phyloP scores from a whole-genome alignment of 92 coral and sea anemone species.

The Parazoanthus darwini region DNA sequence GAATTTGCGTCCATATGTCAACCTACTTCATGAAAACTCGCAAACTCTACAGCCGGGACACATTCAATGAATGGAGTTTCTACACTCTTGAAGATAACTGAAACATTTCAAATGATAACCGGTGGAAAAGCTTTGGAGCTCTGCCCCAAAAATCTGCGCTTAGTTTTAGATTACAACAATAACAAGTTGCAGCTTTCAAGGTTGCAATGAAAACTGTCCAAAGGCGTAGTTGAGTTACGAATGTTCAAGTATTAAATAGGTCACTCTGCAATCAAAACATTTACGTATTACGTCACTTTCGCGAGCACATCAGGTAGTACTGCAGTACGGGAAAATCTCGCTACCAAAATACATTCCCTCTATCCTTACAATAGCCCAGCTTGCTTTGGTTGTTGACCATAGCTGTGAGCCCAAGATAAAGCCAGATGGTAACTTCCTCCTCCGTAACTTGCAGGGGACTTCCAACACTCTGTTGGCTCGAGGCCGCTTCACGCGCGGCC shows the following conservation, averaged over 20 bases:
- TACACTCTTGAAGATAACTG: too few relatives aligned
- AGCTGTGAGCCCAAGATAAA: constrained; percentile 85
- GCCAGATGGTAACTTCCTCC: constrained; percentile 73
- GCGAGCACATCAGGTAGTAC: neutral
- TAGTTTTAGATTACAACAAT: neutral
- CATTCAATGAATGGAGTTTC: too few relatives aligned
- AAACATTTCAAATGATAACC: too few relatives aligned
- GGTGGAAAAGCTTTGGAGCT: neutral
- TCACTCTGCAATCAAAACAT: neutral
- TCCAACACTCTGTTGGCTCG: constrained; percentile 44
- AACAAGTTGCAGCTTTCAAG: neutral
- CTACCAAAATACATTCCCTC: constrained; percentile 79
- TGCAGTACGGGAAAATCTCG: neutral
- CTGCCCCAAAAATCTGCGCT: neutral
- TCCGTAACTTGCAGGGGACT: constrained; percentile 82
- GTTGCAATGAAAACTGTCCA: neutral
- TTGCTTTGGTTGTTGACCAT: constrained; percentile 90
- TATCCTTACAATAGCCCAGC: constrained; percentile 91
- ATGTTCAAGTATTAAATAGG: neutral
- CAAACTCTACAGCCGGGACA: too few relatives aligned
- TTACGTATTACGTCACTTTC: neutral
- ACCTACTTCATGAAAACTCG: too few relatives aligned
- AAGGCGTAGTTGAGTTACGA: neutral
- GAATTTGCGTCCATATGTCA: too few relatives aligned
- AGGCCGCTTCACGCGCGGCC: constrained; percentile 61